These are phyloP conservation scores for Opisthograptis luteolata DNA, from an alignment of 2,888 invertebrate species.

Conservation along the genomic window DNA sequence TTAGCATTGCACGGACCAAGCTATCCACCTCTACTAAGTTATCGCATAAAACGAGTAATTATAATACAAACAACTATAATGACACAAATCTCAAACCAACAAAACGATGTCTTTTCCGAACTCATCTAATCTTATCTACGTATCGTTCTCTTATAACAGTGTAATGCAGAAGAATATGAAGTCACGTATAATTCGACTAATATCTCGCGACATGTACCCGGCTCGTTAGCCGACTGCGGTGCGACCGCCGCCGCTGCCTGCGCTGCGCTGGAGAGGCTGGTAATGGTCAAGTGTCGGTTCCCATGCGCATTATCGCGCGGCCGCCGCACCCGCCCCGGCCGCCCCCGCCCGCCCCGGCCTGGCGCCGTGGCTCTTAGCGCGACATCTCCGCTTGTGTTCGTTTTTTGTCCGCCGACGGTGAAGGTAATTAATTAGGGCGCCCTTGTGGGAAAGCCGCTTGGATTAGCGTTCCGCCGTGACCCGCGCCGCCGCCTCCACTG, in stretches of 20 bases:
- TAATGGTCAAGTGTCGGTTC: constrained; percentile 57
- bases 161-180: no score
- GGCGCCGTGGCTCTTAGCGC: constrained; percentile 79
- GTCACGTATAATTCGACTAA: no score
- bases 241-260: constrained; percentile 2
- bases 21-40: no score
- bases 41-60: no score
- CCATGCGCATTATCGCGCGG: constrained; percentile 64
- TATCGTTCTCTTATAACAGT: no score
- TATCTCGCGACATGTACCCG: no score
- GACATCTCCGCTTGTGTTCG: constrained; percentile 56
- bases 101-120: no score
- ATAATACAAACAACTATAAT: no score
- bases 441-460: constrained; percentile 53
- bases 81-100: no score
- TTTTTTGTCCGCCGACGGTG: constrained; percentile 68
- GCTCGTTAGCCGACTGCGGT: no score
- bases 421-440: constrained; percentile 78
- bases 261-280: constrained; percentile 28
- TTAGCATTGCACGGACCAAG: no score
- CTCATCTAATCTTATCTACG: no score
- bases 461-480: constrained; percentile 50
- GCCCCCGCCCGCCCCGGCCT: constrained; percentile 38
- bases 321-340: constrained; percentile 49
- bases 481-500: constrained; percentile 5